Conservation (phyloP, 1,140 invertebrate genomes). For the Drosophila setifemur region DNA sequence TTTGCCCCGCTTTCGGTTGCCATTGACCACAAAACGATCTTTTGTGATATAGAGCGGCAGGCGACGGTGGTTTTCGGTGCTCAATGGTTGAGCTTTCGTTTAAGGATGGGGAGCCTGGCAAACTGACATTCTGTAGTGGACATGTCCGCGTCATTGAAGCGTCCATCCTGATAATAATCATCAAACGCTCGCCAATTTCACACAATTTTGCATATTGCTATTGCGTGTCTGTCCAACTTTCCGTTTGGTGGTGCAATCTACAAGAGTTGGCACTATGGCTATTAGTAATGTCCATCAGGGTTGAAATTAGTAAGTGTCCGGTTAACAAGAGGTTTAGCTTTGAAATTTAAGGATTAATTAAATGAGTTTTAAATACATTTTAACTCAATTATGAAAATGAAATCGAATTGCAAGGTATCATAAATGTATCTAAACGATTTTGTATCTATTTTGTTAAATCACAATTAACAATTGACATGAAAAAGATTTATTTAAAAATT, state of each 20-base stretch:
- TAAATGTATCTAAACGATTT: too few relatives aligned
- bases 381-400: too few relatives aligned
- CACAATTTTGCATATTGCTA: constrained; percentile 12
- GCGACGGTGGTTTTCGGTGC: neutral
- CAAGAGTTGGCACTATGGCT: neutral
- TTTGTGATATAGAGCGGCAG: constrained; percentile 29
- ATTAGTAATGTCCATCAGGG: too few relatives aligned
- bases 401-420: too few relatives aligned
- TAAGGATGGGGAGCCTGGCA: constrained; percentile 12
- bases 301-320: too few relatives aligned
- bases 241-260: neutral
- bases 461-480: too few relatives aligned
- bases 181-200: constrained; percentile 10
- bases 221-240: constrained; percentile 1
- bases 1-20: constrained; percentile 57
- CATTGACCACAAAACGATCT: constrained; percentile 63
- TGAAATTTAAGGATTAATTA: too few relatives aligned
- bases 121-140: constrained; percentile 32
- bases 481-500: too few relatives aligned
- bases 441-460: too few relatives aligned
- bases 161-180: constrained; percentile 17
- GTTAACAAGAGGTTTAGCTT: too few relatives aligned
- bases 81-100: constrained; percentile 12
- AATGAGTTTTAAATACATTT: too few relatives aligned
- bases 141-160: constrained; percentile 11